Base-by-base conservation (phyloP, 2,888 invertebrate species). In the Chrysolina oricalcia region DNA sequence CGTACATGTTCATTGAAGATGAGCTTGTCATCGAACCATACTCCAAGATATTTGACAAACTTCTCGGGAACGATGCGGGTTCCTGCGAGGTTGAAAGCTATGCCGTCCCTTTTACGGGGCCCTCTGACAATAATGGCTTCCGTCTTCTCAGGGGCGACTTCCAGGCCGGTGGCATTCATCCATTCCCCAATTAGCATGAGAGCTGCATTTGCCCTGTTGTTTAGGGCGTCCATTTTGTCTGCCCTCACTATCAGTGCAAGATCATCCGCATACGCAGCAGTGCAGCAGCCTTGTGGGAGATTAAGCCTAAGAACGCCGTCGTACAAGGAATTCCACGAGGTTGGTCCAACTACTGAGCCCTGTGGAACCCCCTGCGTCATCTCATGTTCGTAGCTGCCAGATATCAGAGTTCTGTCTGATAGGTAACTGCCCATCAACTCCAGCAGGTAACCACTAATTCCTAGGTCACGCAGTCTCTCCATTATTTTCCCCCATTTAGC, bases 241-340 rank as follows among this genome's bases (percentile, higher is more conserved):
- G 74, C 72, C 48, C 21, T 41, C 11, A 74, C 65, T 17, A 69
- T 40, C 8, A 74, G 15, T 15, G 69, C 72, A 35, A 76, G 43
- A 41, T 76, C 70, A n/a, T 76, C 73, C 13, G 70, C 76, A 27
- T 66, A 73, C 1, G 43, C 73, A n/a, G 73, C 40, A n/a, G 23
- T 19, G 17, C 35, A 27, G 5, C 27, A 27, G 27, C 27, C 27
- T 5, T 27, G 27, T 5, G 27, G 27, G 27, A 27, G 27, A 0
- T 56, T 6, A 10, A 68, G 43, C 46, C 21, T 21, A 19, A 48
- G 27, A 8, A 68, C 68, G 11, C 21, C 68, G 17, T 69, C 69
- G 53, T 53, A 69, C 11, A 56, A 13, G 9, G 17, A 11, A 21
- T 69, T 69, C 69, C 69, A 69, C 50, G 50, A 50, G 35, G 40